Evolutionary conservation across 2,113 vertebrate genomes (phyloP).

Genomic region (Catagonus wagneri): DNA sequence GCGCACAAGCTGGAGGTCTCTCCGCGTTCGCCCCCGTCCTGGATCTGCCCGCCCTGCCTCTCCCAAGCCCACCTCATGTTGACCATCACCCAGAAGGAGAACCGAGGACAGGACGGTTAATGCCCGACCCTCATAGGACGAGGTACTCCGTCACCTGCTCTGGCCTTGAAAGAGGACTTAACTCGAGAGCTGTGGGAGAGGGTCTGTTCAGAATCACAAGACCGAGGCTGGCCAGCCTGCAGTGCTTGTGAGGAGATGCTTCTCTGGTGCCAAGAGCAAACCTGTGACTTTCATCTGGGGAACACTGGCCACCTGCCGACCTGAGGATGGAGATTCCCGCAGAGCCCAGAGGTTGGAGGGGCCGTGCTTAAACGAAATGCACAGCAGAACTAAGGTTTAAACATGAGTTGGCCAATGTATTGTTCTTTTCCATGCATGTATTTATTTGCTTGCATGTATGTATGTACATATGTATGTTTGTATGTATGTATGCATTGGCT

Average conservation of each 20-base stretch:
- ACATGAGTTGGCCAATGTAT: background rate
- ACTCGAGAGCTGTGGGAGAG: background rate
- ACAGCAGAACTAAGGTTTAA: background rate
- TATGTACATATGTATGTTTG: too few species aligned
- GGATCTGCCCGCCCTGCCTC: background rate
- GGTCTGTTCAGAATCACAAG: background rate
- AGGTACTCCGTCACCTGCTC: background rate
- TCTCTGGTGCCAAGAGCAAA: background rate
- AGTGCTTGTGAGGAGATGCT: background rate
- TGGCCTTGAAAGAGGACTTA: background rate
- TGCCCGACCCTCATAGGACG: background rate
- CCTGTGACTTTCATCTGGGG: background rate
- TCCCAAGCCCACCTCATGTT: background rate
- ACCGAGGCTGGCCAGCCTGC: background rate
- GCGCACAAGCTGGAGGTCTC: background rate
- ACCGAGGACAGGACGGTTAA: background rate
- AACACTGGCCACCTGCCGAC: background rate
- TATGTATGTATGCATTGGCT: too few species aligned
- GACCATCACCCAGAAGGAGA: background rate
- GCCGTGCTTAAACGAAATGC: background rate
- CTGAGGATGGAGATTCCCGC: background rate
- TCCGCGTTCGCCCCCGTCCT: too few species aligned
- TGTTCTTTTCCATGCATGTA: background rate
- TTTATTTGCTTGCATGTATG: too few species aligned
- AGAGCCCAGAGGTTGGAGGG: background rate